Conservation (phyloP, 2,888 invertebrate species). For the Agrochola lota region DNA sequence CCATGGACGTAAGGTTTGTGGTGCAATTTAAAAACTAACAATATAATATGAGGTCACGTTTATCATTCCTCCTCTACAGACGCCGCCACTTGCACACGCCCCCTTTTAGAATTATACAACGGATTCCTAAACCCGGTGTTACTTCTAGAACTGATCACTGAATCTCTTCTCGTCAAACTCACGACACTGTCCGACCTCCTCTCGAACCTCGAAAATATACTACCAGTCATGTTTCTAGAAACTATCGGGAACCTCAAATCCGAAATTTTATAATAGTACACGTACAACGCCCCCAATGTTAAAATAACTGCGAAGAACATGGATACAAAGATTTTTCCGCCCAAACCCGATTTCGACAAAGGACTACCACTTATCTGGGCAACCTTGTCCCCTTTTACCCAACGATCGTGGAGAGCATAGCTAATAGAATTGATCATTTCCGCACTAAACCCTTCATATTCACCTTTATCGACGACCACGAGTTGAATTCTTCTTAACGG, state of each 20-base stretch:
- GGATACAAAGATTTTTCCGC: conserved; percentile 80
- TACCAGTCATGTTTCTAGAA: conserved; percentile 64
- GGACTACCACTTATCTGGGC: conserved; percentile 80
- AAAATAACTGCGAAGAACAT: conserved; percentile 81
- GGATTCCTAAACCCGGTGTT: conserved; percentile 85
- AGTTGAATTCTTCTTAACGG: conserved; percentile 76
- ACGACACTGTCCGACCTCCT: conserved; percentile 85
- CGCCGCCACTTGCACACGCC: conserved; percentile 79
- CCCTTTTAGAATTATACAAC: conserved; percentile 84
- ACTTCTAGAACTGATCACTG: conserved; percentile 74
- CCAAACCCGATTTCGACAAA: conserved; percentile 75
- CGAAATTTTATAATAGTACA: conserved; percentile 81
- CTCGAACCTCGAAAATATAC: conserved; percentile 78
- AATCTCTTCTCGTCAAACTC: conserved; percentile 84
- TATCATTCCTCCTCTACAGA: conserved; percentile 69
- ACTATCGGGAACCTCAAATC: conserved; percentile 69
- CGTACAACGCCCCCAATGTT: conserved; percentile 77
- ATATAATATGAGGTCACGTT: neutral
- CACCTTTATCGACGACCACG: conserved; percentile 81
- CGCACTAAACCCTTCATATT: conserved; percentile 81
- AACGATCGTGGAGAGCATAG: conserved; percentile 72
- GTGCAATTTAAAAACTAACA: neutral
- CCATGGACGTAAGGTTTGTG: too few species aligned
- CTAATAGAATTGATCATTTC: conserved; percentile 77
- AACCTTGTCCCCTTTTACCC: conserved; percentile 73